Conservation (phyloP, 2,797 vertebrate genomes). For the Lerista edwardsae region DNA sequence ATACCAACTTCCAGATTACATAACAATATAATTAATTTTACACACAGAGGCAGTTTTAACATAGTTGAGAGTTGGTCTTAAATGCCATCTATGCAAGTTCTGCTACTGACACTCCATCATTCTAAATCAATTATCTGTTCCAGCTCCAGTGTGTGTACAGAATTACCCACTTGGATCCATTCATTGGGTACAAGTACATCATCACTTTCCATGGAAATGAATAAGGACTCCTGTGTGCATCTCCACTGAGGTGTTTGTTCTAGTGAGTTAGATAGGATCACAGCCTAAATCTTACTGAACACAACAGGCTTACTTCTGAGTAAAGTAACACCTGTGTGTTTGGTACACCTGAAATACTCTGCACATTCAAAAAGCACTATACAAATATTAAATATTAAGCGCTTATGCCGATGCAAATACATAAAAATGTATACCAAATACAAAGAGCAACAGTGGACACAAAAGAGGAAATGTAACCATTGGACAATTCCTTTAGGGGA, state of each 20-base stretch:
- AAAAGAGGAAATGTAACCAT: neutral
- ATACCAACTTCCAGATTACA: neutral
- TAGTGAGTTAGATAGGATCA: too few species aligned
- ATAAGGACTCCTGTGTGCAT: neutral
- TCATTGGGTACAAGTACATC: neutral
- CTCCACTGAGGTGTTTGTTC: too few species aligned
- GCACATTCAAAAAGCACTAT: too few species aligned
- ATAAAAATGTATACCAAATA: neutral
- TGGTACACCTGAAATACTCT: too few species aligned
- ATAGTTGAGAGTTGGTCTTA: neutral
- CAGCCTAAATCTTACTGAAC: too few species aligned
- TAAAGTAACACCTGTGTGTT: too few species aligned
- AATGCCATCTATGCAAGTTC: neutral
- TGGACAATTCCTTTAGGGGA: neutral
- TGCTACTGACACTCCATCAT: neutral
- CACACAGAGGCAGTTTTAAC: neutral
- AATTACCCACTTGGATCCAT: neutral
- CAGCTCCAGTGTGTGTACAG: neutral
- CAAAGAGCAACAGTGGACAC: too few species aligned
- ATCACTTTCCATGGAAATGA: neutral
- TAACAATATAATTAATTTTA: neutral
- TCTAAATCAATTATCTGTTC: neutral
- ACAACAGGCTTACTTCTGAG: too few species aligned
- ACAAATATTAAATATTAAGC: neutral
- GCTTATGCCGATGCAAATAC: neutral